Base-by-base conservation (phyloP, 1,140 invertebrate species). In the Sycophaga agraensis region DNA sequence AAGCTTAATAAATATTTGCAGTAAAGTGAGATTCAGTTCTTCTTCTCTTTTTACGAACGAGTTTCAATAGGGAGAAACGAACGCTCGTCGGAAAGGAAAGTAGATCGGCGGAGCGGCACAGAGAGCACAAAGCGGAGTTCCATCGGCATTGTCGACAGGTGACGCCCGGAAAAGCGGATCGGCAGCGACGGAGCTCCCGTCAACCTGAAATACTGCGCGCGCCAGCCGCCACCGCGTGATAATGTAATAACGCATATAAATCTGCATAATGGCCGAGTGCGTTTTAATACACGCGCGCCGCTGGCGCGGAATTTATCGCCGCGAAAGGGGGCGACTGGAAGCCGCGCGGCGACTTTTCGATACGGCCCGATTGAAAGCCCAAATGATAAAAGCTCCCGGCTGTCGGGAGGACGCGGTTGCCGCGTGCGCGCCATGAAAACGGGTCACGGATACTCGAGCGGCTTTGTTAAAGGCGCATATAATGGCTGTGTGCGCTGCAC, bases 191-290 rank as follows among this genome's bases (percentile, higher is more conserved):
- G 28, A 4, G 28, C 28, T 31, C 28, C 5, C 28, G 35, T 42
- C 59, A 61, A 61, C 46, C 46, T 61, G 59, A 61, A 61, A 61
- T 61, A 61, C 54, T 61, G 54, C 50, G 21, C 40, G 28, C 17
- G 1, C 6, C 21, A 40, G 34, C 40, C 40, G 28, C 17, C 1
- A 4, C 21, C 50, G 34, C 40, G 40, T 22, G 59, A 35, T 55
- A 55, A 55, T 55, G 59, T 62, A 62, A 62, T 62, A 62, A 62
- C 43, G 59, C 34, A 48, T 51, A 62, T 62, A 62, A 62, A 62
- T 62, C 59, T 62, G 53, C 59, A 55, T 62, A 62, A 62, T 62
- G 51, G 49, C 51, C 45, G 35, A 40, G n/a, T n/a, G n/a, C 51
- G 45, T 24, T 62, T 60, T 60, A 60, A 60, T 60, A 53, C 37